Base-by-base conservation (phyloP, 2,797 vertebrate genomes). In the Meriones psammophilus region DNA sequence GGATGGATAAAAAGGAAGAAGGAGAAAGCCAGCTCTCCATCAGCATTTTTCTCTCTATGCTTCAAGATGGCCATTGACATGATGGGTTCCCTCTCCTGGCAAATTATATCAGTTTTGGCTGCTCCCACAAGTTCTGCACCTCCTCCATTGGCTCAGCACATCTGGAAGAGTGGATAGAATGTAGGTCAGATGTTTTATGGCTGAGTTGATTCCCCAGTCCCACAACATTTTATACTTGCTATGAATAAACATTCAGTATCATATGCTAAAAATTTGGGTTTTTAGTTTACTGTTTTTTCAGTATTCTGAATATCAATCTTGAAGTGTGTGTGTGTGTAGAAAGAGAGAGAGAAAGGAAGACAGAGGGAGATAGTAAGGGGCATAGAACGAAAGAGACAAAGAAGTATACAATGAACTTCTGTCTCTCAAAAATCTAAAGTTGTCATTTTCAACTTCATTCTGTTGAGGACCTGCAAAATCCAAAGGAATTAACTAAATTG, bases 291-390 rank as follows among this genome's bases (percentile, higher is more conserved):
- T 66, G 4, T 36, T 58, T 46, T 50, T 46, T 5, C 15, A 4
- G 42, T 42, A 42, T 30, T 77, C 74, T 46, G 5, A 2, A 14
- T 50, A 77, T 30, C 74, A 77, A 15, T 14, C 5, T 50, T 46
- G 39, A 17, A 50, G 42, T 28, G 42, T 42, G 42, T 42, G 42
- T 42, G 42, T 42, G 42, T 42, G 42, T 42, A 42, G 42, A 50
- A 77, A 76, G 39, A 76, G 18, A 66, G 24, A 66, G 24, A 74
- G 39, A 76, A 30, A 50, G 26, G 2, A 28, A 76, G 12, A 76
- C 1, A 13, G 13, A 50, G 13, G 2, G 26, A 14, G 46, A 13
- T 7, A 76, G 26, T 0, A 1, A 14, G 24, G 5, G 60, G 2
- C 39, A 46, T 46, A 76, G 36, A 10, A 8, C 24, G 10, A 36